Percentiles rank a stretch among this genome's conserved stretches.
phyloP scores from a whole-genome alignment of 2,797 vertebrate species.

The Steatocranus sp. region DNA sequence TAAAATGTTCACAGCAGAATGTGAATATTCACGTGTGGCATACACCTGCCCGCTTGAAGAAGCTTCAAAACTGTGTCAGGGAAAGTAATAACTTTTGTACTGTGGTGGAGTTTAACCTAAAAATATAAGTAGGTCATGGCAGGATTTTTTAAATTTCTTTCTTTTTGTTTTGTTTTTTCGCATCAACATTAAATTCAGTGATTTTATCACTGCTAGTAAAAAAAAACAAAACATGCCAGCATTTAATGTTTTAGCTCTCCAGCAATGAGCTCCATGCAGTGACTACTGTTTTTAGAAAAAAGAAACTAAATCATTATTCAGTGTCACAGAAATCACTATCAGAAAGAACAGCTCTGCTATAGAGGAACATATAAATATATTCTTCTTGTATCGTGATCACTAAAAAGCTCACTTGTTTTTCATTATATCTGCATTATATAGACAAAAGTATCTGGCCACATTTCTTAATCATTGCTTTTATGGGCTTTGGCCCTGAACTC shows the following conservation, averaged over 20 bases:
- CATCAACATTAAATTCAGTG: neutral
- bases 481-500: neutral
- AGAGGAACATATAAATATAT: neutral
- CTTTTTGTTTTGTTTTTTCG: neutral
- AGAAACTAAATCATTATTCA: neutral
- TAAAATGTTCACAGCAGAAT: neutral
- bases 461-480: neutral
- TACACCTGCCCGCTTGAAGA: neutral
- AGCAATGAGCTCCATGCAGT: neutral
- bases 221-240: neutral
- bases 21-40: neutral
- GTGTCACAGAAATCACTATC: neutral
- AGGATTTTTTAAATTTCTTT: neutral
- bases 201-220: neutral
- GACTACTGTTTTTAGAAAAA: neutral
- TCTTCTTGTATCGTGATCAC: neutral
- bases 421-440: neutral
- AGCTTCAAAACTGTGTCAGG: neutral
- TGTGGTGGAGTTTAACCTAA: neutral
- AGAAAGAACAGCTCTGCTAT: neutral
- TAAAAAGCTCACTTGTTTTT: neutral
- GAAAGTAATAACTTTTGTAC: neutral
- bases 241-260: neutral
- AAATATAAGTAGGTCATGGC: neutral
- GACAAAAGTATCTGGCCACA: neutral